Evolutionary conservation across 2,888 invertebrate genomes (phyloP).

Genomic region (Dione vanillae): DNA sequence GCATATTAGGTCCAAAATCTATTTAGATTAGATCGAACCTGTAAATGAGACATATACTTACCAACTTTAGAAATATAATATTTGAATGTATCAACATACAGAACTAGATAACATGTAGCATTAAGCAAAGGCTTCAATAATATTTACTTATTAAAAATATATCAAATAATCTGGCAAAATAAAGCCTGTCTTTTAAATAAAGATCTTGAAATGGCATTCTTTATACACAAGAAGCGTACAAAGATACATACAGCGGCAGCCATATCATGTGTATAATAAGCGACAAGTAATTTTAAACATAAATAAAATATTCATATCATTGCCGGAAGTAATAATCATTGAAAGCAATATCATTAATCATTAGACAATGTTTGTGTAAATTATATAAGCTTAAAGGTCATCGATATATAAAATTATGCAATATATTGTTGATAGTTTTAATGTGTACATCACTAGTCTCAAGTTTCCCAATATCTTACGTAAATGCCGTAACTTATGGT

Average conservation of each 20-base stretch:
- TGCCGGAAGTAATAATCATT: constrained; percentile 3
- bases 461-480: constrained; percentile 28
- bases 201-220: too few relatives aligned
- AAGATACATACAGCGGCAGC: too few relatives aligned
- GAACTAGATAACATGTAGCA: neutral
- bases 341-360: constrained; percentile 14
- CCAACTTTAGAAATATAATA: neutral
- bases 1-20: too few relatives aligned
- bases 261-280: neutral
- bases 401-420: constrained; percentile 28
- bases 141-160: too few relatives aligned
- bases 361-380: neutral
- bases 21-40: too few relatives aligned
- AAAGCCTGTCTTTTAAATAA: too few relatives aligned
- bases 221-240: too few relatives aligned
- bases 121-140: too few relatives aligned
- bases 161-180: too few relatives aligned
- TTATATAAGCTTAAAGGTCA: constrained; percentile 28
- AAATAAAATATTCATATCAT: constrained; percentile 8
- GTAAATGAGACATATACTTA: neutral
- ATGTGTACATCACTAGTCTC: constrained; percentile 31
- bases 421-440: constrained; percentile 15
- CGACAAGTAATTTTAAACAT: neutral
- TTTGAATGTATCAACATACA: neutral
- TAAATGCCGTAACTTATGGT: constrained; percentile 23